Conservation (phyloP, 2,888 invertebrate genomes). For the Dasypogon diadema region DNA sequence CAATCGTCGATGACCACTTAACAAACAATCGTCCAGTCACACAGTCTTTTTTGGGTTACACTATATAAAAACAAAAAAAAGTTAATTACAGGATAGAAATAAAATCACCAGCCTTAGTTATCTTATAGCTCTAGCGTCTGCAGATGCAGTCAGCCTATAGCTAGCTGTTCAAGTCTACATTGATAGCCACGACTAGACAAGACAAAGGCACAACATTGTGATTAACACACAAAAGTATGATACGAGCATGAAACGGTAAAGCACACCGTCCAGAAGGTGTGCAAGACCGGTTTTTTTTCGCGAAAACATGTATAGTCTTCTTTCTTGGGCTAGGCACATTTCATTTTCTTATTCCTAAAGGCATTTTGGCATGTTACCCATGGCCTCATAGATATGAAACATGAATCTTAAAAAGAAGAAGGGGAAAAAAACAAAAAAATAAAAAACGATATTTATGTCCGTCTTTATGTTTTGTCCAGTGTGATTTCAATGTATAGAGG, state of each 20-base stretch:
- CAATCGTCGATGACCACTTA: constrained; percentile 26
- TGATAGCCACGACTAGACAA: constrained; percentile 18
- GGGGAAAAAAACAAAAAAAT: not conserved
- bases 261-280: constrained; percentile 30
- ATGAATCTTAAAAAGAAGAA: constrained; percentile 8
- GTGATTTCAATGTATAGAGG: not conserved
- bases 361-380: constrained; percentile 37
- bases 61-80: too few species aligned
- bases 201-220: constrained; percentile 45
- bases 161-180: not conserved
- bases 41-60: constrained; percentile 27
- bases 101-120: not conserved
- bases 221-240: constrained; percentile 35
- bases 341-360: constrained; percentile 30
- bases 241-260: constrained; percentile 25
- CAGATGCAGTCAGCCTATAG: not conserved
- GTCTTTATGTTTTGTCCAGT: constrained; percentile 1
- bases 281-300: constrained; percentile 27
- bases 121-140: not conserved
- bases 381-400: constrained; percentile 24
- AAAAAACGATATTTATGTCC: not conserved
- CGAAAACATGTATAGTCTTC: constrained; percentile 34
- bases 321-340: constrained; percentile 45
- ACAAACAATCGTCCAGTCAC: constrained; percentile 40
- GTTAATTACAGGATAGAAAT: constrained; percentile 30